Evolutionary conservation across 1,140 invertebrate genomes (phyloP), one percentile per base, ranked within the genome.

Genomic region (Pantala flavescens): DNA sequence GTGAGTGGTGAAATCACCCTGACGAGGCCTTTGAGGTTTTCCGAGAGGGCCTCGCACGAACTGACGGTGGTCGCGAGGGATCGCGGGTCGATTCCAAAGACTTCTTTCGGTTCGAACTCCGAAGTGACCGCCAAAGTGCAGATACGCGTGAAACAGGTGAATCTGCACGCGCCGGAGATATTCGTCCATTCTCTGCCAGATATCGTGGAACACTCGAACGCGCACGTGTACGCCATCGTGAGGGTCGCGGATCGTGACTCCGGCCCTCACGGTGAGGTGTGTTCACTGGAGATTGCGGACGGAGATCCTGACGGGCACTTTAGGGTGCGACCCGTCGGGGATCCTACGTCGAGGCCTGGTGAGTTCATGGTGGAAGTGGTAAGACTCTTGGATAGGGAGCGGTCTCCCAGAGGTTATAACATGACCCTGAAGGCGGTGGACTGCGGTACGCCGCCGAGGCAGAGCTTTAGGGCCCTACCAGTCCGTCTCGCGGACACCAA

Each of bases 281-380:
- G 87, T 14, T 86, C 85, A 70, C 84, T 98, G n/a, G 90, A 93
- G 77, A 97, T 98, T 75, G 88, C 94, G 7, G 90, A 92, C 71
- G 95, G 94, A 0, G 94, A 96, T 82, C 90, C 93, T 0, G 90
- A 95, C 78, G 92, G 92, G 0, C 90, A 95, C 82, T 97, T 97
- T 81, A 86, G 90, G 19, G 88, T 97, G 71, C 82, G 87, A 75
- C 82, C 87, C 21, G 86, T 86, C 2, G 78, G 84, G 49, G 74
- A 74, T 23, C 79, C 24, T 24, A 73, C 79, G 0, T 79, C 76
- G 0, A 74, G 78, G 24, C 81, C 84, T 0, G 87, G 88, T 70
- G 91, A 93, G 80, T 93, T 88, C 80, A 91, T 91, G 78, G 88
- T 93, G 76, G 88, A 92, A 71, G 89, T 94, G 0, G 85, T 93